phyloP scores from a whole-genome alignment of 2,888 invertebrate species.

The Troides aeacus region DNA sequence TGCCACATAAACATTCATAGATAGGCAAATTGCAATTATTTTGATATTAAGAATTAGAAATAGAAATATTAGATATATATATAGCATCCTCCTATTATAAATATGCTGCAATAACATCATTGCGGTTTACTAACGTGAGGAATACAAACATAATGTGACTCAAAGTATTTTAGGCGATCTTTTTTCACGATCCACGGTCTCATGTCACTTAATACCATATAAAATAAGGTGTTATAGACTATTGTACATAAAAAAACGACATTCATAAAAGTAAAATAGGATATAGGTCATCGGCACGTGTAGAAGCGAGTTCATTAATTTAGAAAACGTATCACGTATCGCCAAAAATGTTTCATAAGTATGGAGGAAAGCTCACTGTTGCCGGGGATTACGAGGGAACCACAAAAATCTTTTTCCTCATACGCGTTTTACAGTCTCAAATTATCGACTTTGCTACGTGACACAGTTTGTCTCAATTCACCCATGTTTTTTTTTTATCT shows the following conservation, averaged over 20 bases:
- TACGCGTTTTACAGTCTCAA: constrained; percentile 20
- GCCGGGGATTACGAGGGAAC: neutral
- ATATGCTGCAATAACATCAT: too few species aligned
- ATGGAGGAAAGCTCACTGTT: constrained; percentile 16
- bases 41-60: too few species aligned
- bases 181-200: too few species aligned
- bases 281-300: neutral
- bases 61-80: too few species aligned
- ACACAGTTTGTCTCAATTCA: constrained; percentile 17
- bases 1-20: too few species aligned
- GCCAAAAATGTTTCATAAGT: constrained; percentile 19
- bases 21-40: too few species aligned
- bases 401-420: constrained; percentile 25
- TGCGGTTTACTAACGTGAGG: too few species aligned
- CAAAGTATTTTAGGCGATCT: too few species aligned
- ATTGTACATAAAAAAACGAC: neutral
- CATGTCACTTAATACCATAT: too few species aligned
- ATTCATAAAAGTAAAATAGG: neutral
- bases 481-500: constrained; percentile 13
- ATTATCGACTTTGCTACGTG: constrained; percentile 26
- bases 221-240: neutral
- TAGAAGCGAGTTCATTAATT: constrained; percentile 7
- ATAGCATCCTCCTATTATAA: too few species aligned
- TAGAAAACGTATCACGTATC: constrained; percentile 24
- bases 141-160: too few species aligned